Evolutionary conservation across 2,888 invertebrate species (phyloP).

Genomic region (Icerya purchasi): DNA sequence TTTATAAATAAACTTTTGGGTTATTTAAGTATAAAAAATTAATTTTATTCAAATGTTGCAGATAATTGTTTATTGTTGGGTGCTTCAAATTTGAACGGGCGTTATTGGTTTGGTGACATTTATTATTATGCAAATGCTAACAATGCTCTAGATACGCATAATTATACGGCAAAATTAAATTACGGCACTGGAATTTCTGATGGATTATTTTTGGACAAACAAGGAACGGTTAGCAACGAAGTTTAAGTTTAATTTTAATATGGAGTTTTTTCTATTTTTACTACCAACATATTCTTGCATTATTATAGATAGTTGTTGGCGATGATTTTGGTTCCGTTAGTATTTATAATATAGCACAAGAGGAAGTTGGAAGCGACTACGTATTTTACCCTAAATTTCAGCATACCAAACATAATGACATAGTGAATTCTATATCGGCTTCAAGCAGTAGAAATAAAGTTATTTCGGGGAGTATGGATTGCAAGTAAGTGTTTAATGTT

Average conservation of each 20-base stretch:
- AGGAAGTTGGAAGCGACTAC: neutral
- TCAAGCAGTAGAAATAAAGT: neutral
- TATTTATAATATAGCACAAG: neutral
- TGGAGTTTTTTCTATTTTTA: neutral
- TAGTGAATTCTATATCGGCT: neutral
- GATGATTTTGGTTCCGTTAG: neutral
- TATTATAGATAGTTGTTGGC: neutral
- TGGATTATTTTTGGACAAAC: neutral
- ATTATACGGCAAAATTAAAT: neutral
- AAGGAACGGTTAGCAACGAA: neutral
- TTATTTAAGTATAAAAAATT: no score
- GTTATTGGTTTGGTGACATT: neutral
- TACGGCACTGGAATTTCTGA: neutral
- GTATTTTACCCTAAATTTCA: neutral
- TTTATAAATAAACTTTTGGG: neutral
- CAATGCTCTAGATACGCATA: neutral
- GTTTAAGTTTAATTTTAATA: neutral
- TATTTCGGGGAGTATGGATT: neutral
- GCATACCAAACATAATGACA: neutral
- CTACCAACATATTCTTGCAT: neutral
- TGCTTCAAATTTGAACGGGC: neutral
- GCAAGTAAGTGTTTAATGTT: no score
- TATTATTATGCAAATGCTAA: neutral
- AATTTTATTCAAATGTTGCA: neutral
- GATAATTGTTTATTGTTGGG: neutral